phyloP scores from a whole-genome alignment of 2,113 vertebrate genomes.

The Stercorarius parasiticus region DNA sequence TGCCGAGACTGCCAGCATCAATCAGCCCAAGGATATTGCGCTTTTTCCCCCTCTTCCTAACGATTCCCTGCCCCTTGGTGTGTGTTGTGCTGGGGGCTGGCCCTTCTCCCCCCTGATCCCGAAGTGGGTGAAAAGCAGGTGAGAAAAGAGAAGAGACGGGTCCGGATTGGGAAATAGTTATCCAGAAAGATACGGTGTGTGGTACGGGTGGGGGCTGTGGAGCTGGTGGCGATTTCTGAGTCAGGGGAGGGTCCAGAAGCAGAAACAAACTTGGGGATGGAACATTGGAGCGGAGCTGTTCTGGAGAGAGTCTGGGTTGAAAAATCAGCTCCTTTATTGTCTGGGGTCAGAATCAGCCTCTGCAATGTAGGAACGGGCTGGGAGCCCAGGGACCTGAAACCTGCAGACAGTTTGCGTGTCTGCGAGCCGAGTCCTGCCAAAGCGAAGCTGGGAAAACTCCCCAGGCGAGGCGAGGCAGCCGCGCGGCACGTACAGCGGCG shows the following conservation, averaged over 20 bases:
- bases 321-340: not conserved
- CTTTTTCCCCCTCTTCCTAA: not conserved
- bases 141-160: not conserved
- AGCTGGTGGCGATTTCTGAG: not conserved
- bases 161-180: not conserved
- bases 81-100: not conserved
- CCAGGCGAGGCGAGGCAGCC: not conserved
- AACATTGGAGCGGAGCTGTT: not conserved
- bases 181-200: fast-evolving
- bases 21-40: not conserved
- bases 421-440: not conserved
- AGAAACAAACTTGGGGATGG: not conserved
- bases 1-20: not conserved
- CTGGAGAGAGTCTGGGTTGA: not conserved
- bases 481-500: fast-evolving
- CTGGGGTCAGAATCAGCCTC: not conserved
- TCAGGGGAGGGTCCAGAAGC: not conserved
- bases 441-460: not conserved
- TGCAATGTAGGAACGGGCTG: not conserved
- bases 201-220: fast-evolving
- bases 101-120: not conserved
- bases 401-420: not conserved
- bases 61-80: not conserved
- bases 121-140: not conserved
- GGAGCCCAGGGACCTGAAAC: not conserved